Base-by-base conservation (phyloP, 2,113 vertebrate genomes). In the Malurus alboscapulatus region DNA sequence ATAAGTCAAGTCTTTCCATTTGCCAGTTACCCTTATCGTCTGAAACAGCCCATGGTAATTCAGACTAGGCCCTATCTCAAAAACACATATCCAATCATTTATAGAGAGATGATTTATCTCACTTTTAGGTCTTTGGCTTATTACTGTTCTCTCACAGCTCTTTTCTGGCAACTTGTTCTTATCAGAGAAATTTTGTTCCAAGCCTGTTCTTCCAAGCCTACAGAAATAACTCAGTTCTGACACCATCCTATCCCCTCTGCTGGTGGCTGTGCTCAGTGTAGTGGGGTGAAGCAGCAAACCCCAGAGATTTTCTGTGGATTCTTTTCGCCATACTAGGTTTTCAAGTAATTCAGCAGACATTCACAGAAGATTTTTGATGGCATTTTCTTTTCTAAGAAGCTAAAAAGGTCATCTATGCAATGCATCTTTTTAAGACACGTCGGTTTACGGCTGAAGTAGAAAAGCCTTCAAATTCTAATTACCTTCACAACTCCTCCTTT, bases 181-280 rank as follows among this genome's bases (percentile, higher is more conserved):
- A 40, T 40, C 40, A 38, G 27, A 68, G 67, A 83, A 76, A 68
- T 65, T 86, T 83, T 83, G 38, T 38, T 38, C 38, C 38, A 38
- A 38, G 38, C 38, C 3, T 22, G 29, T 48, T 88, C 55, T 71
- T 78, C 48, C 48, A 71, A n/a, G 14, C 10, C 36, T 38, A 45
- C 58, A 67, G 38, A 47, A 88, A 32, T 54, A 79, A 71, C 34
- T 32, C 19, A 29, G 12, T 17, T 63, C 17, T 6, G 40, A 29
- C 18, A 38, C 53, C 15, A 11, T 30, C 6, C 2, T 58, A 22
- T 7, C 4, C 3, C 12, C 1, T 27, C 3, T 55, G 2, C 10
- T 21, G 6, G 14, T 65, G 27, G 7, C 14, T 72, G 15, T 51
- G 10, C 20, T 51, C 10, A 55, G 20, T 14, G 15, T 22, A 29